Conservation (phyloP, 92 coral and sea anemone species). For the Metridium senile region DNA sequence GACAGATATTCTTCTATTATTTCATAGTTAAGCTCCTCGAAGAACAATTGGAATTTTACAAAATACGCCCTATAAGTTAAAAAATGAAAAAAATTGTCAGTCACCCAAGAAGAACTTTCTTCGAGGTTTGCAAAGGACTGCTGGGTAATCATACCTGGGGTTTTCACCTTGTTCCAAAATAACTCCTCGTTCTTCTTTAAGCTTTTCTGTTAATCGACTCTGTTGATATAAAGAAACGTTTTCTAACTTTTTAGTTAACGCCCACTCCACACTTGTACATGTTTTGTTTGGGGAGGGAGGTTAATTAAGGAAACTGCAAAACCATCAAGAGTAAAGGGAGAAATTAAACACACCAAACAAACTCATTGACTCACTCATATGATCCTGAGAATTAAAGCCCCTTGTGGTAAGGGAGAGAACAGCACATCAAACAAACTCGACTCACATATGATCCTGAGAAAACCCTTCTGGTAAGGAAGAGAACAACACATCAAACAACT, state of each 20-base stretch:
- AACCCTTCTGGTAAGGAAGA: no score
- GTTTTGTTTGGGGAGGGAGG: no score
- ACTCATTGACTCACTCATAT: no score
- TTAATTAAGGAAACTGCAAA: no score
- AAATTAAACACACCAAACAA: no score
- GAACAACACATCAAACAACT: no score
- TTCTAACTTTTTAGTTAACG: background rate
- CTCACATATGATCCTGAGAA: no score
- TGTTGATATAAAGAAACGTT: background rate
- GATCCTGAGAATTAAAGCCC: no score
- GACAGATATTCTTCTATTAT: slow-evolving; percentile 64
- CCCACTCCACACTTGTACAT: no score
- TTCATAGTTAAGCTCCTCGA: slow-evolving; percentile 73
- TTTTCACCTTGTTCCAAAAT: slow-evolving; percentile 7
- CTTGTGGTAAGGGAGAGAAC: no score
- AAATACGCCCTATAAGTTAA: slow-evolving; percentile 25
- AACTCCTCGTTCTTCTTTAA: slow-evolving; percentile 24
- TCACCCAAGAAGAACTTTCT: background rate
- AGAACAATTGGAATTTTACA: slow-evolving; percentile 68
- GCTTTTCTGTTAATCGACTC: slow-evolving; percentile 22
- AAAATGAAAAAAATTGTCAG: background rate
- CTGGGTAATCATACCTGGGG: slow-evolving; percentile 19
- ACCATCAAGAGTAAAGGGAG: no score
- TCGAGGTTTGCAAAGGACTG: background rate
- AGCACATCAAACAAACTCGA: no score